These are phyloP conservation scores for Nibea albiflora DNA, from an alignment of 2,113 vertebrate species.

Conservation along the genomic window DNA sequence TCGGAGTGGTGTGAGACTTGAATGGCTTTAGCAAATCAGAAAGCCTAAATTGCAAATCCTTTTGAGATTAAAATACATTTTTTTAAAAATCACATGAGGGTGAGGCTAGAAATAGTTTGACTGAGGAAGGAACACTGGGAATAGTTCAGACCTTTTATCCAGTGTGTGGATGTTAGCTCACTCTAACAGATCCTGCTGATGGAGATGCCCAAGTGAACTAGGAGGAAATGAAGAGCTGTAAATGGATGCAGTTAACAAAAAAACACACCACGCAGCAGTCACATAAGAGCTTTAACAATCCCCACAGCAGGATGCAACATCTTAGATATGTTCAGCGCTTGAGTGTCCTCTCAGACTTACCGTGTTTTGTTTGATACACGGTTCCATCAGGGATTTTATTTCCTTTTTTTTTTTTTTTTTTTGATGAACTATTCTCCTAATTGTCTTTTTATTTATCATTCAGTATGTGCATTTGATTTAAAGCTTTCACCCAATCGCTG, in stretches of 20 bases:
- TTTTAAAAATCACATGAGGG: background rate
- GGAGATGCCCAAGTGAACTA: background rate
- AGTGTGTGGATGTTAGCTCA: background rate
- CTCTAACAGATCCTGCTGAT: background rate
- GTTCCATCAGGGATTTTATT: background rate
- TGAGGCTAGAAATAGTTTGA: background rate
- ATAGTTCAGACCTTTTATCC: background rate
- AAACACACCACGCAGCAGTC: no score
- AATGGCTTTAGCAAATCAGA: background rate
- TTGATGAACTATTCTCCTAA: background rate
- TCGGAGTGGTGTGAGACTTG: background rate
- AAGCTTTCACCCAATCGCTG: slow-evolving; percentile 68
- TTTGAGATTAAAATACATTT: background rate
- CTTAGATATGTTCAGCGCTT: background rate
- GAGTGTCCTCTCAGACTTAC: background rate
- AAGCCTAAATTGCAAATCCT: background rate
- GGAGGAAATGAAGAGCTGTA: background rate
- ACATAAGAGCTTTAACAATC: background rate
- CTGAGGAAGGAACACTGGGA: no score
- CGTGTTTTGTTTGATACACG: background rate
- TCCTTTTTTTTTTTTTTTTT: background rate
- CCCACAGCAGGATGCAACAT: background rate
- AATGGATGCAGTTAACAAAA: slow-evolving; percentile 14
- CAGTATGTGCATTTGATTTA: slow-evolving; percentile 40
- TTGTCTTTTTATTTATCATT: slow-evolving; percentile 17